These are phyloP conservation scores for Eucidaris tribuloides DNA, from an alignment of 35 echinoderm and acorn worm species.

Conservation along the genomic window DNA sequence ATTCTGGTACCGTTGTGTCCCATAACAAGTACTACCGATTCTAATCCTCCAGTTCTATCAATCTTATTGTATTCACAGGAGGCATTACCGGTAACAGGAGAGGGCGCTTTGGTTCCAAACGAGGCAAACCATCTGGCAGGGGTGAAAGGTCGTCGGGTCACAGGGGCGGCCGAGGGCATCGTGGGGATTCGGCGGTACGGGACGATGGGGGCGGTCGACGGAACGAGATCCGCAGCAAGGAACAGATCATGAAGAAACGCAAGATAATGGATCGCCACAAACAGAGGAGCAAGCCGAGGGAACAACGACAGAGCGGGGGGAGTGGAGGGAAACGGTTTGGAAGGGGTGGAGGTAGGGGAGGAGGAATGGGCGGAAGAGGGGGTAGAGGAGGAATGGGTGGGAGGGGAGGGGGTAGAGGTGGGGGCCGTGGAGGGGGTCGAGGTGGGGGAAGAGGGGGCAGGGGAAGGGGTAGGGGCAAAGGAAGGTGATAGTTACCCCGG, in stretches of 20 bases:
- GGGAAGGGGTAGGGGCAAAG: not conserved
- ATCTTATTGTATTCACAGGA: not conserved
- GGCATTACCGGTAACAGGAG: not conserved
- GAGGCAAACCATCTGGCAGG: not conserved
- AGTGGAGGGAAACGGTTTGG: not conserved
- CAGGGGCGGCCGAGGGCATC: not conserved
- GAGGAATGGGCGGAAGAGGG: not conserved
- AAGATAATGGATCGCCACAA: constrained; percentile 6
- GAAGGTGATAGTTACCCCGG: too few relatives aligned
- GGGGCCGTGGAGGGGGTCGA: not conserved
- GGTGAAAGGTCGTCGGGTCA: not conserved
- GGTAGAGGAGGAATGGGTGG: not conserved
- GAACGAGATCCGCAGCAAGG: not conserved
- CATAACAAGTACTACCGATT: too few relatives aligned
- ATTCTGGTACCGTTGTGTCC: too few relatives aligned
- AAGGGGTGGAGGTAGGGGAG: not conserved
- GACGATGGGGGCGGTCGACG: not conserved
- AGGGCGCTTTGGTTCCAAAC: not conserved
- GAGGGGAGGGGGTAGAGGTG: not conserved
- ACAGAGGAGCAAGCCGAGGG: constrained; percentile 15
- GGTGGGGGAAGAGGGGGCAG: not conserved
- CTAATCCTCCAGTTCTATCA: not conserved
- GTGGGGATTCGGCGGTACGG: not conserved
- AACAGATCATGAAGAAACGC: constrained; percentile 34
- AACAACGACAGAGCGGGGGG: not conserved